Evolutionary conservation across 2,797 vertebrate genomes (phyloP), one percentile per base, ranked within the genome.

Genomic region (Eidolon dupreanum): DNA sequence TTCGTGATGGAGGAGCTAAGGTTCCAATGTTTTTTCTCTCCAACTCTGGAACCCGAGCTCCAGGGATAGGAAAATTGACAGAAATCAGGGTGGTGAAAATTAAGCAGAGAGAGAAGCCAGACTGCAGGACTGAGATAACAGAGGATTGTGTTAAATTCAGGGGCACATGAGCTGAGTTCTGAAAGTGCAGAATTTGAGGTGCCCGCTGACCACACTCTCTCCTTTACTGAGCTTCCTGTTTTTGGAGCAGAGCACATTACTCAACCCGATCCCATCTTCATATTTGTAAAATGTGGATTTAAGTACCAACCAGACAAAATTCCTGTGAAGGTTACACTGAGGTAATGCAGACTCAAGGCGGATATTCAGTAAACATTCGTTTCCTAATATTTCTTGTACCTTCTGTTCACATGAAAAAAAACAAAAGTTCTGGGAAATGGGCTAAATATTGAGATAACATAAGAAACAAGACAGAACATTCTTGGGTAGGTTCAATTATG

Each of bases 201-300:
- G n/a, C 26, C 49, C 2, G 0, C 5, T 7, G 3, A 22, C 3
- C 36, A 5, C 12, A 5, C 5, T 49, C 38, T 6, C 19, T 31
- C 57, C 46, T 75, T 55, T 20, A 5, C 16, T 16, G 2, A 22
- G 57, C 13, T 38, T 73, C 26, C 49, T 73, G 57, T 24, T 68
- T 77, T 41, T 33, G 38, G 46, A 65, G 33, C 31, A 63, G 24
- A 55, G 4, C 2, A 19, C 1, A 0, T 53, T 22, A 33, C 10
- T 61, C 61, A 28, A 1, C 24, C 24, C 1, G 24, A 49, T 31
- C 31, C 26, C 66, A 22, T 17, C 53, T 28, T 71, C n/a, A 6
- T 11, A 31, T 41, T 31, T 84, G 65, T 38, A 59, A 73, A 87
- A 51, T 53, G 19, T 41, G 12, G 4, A 10, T 63, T 46, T 70